Evolutionary conservation across 1,140 invertebrate genomes (phyloP), one percentile per base, ranked within the genome.

Genomic region (Hyphantria cunea): DNA sequence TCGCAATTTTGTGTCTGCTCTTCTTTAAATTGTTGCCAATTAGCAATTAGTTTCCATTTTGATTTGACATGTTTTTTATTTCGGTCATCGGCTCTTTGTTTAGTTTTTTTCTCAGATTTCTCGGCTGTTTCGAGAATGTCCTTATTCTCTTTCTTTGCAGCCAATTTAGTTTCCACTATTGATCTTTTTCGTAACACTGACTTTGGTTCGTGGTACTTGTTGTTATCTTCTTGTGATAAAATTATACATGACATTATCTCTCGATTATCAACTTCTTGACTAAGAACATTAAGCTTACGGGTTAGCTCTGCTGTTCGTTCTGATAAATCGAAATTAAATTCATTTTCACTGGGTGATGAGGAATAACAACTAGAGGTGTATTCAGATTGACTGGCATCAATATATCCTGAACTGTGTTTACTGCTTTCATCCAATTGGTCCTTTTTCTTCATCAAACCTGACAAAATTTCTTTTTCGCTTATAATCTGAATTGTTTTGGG

Each of bases 1-100:
- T 75, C 60, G 45, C 92, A 92, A 59, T 95, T 92, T 0, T 79
- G 62, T 0, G 91, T 90, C 67, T 94, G 92, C 51, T 95, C 94
- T 41, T 80, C 53, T 71, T 92, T 93, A 73, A 94, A 93, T 25
- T 90, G 74, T 61, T 86, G 83, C 92, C 93, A 95, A 71, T 92
- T 91, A 49, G 93, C 91, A 42, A 90, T 74, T 11, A 87, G 58
- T 75, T 82, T 80, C 77, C 80, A 86, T 64, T 63, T 74, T 8
- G 80, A 81, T 68, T 65, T 71, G 41, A 48, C 70, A 31, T 61
- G n/a, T 54, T 66, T 67, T 48, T 69, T 72, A 52, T 72, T 73
- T 63, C 74, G 80, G 3, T 73, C 70, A 68, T 73, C 79, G 49
- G 49, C 50, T 65, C 72, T 75, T 72, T 25, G 68, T 66, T 41